These are phyloP conservation scores for Riparia riparia DNA, from an alignment of 2,113 vertebrate genomes.

Conservation along the genomic window DNA sequence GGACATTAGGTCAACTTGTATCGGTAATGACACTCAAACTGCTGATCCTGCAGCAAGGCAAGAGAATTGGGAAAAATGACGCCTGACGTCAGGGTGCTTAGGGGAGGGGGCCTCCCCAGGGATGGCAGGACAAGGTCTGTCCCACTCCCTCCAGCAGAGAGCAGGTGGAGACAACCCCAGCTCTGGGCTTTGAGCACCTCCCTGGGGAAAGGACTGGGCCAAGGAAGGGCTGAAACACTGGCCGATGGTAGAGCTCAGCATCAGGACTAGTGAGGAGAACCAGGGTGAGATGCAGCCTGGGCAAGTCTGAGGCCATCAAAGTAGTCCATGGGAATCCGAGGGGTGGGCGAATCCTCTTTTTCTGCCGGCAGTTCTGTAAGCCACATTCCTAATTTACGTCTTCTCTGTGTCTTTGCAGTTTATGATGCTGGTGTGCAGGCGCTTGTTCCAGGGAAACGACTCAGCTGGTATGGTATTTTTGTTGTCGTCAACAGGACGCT, in stretches of 20 bases:
- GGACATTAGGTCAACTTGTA: not conserved
- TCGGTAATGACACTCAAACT: not conserved
- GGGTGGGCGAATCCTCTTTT: not conserved
- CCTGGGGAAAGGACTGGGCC: not conserved
- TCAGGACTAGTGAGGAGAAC: not conserved
- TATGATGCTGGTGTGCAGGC: too few species aligned
- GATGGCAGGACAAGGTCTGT: not conserved
- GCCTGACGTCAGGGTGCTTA: not conserved
- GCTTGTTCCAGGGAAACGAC: not conserved
- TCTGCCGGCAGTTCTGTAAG: not conserved
- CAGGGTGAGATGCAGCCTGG: not conserved
- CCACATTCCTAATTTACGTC: not conserved
- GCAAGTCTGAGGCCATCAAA: not conserved
- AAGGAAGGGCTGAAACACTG: not conserved
- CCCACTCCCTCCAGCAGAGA: not conserved
- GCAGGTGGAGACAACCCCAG: not conserved
- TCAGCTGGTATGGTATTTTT: not conserved
- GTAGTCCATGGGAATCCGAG: not conserved
- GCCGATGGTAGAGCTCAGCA: not conserved
- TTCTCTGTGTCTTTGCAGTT: not conserved
- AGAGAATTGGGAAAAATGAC: not conserved
- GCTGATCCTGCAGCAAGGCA: not conserved
- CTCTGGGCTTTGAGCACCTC: too few species aligned
- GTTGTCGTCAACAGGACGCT: not conserved
- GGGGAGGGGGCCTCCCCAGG: not conserved